A percentile compares a stretch with the other conserved stretches of the same genome.
Evolutionary conservation across 2,797 vertebrate genomes (phyloP).

Genomic region (Pantherophis vulpinus): DNA sequence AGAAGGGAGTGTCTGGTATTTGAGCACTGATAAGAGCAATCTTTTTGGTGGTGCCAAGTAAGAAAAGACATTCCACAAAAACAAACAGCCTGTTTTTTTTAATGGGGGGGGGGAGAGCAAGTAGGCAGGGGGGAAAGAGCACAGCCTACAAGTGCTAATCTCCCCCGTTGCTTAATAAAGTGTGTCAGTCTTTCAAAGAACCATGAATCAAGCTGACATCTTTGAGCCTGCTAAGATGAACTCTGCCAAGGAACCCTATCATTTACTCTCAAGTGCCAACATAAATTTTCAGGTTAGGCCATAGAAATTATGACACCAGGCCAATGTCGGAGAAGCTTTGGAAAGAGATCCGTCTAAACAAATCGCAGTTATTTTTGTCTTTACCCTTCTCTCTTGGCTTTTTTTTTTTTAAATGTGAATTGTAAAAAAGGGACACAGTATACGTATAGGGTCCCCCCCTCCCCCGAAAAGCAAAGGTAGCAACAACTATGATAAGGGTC

Average conservation of each 20-base stretch:
- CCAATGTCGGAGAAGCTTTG: not conserved
- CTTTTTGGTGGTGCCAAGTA: constrained; percentile 68
- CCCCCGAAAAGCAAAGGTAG: not conserved
- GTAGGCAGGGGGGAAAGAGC: not conserved
- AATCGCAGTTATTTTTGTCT: not conserved
- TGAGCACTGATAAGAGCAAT: constrained; percentile 77
- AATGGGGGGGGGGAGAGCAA: constrained; percentile 10
- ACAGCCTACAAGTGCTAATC: not conserved
- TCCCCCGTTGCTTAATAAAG: not conserved
- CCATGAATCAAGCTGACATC: not conserved
- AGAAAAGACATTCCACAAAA: constrained; percentile 75
- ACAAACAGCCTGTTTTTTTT: constrained; percentile 60
- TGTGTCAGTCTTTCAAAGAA: not conserved
- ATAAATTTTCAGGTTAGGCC: not conserved
- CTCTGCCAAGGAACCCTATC: not conserved
- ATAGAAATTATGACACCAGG: not conserved
- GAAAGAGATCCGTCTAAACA: not conserved
- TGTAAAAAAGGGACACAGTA: not conserved
- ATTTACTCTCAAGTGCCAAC: not conserved
- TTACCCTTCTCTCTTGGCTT: not conserved
- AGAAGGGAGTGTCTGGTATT: constrained; percentile 80
- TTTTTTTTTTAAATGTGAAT: not conserved
- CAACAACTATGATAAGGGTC: not conserved
- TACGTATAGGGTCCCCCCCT: not conserved
- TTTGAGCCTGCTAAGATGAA: constrained; percentile 9